Evolutionary conservation across 2,797 vertebrate species (phyloP).

Genomic region (Hoplostethus atlanticus): DNA sequence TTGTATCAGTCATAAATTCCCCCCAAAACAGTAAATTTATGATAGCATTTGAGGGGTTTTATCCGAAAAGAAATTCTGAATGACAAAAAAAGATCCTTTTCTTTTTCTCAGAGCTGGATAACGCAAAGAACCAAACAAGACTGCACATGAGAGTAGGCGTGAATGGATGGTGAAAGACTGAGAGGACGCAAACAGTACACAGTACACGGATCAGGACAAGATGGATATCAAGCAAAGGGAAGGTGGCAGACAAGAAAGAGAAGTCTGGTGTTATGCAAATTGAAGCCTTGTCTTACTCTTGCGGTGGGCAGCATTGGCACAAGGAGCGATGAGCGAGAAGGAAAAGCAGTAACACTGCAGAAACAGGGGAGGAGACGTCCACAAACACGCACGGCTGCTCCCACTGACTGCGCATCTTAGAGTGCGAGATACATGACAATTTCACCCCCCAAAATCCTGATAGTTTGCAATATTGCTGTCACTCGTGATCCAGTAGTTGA

Average conservation of each 20-base stretch:
- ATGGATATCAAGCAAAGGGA: constrained; percentile 70
- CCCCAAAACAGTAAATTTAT: constrained; percentile 31
- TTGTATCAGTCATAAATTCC: constrained; percentile 45
- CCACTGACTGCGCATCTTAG: constrained; percentile 78
- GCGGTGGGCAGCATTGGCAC: constrained; percentile 73
- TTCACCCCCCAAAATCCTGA: constrained; percentile 42
- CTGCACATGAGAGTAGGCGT: constrained; percentile 77
- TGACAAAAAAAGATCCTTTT: neutral
- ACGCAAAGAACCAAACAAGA: constrained; percentile 64
- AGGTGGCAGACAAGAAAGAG: constrained; percentile 57
- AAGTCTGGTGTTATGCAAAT: constrained; percentile 67
- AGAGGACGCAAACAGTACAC: constrained; percentile 65
- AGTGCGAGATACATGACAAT: constrained; percentile 62
- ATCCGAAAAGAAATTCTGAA: constrained; percentile 32
- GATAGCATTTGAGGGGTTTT: constrained; percentile 8
- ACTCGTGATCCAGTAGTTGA: constrained; percentile 15
- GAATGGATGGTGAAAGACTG: constrained; percentile 69
- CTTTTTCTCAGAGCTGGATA: constrained; percentile 54
- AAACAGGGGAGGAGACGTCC: constrained; percentile 82
- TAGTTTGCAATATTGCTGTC: constrained; percentile 24
- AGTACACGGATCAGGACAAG: constrained; percentile 64
- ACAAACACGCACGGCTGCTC: constrained; percentile 70
- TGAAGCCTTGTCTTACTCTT: constrained; percentile 72
- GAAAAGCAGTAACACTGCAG: constrained; percentile 78
- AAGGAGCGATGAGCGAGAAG: constrained; percentile 67